Evolutionary conservation across 2,888 invertebrate genomes (phyloP).

Genomic region (Lottia scabra): DNA sequence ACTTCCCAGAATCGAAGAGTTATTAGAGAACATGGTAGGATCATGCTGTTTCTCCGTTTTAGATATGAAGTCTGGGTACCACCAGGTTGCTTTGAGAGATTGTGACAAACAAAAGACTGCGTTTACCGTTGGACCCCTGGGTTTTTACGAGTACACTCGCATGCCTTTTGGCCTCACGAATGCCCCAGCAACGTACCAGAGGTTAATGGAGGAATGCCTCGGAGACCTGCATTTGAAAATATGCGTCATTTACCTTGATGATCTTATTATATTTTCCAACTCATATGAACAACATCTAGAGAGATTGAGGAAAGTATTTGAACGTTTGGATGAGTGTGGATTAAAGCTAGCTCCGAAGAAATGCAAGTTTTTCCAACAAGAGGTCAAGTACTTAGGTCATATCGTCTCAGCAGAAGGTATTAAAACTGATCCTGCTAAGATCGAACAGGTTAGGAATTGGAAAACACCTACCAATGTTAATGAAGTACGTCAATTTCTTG

Average conservation of each 20-base stretch:
- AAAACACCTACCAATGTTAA: constrained; percentile 22
- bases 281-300: constrained; percentile 30
- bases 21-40: no score
- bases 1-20: no score
- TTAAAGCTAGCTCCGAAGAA: constrained; percentile 33
- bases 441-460: constrained; percentile 30
- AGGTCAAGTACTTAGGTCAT: constrained; percentile 28
- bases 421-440: constrained; percentile 30
- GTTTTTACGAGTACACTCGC: constrained; percentile 27
- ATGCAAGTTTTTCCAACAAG: constrained; percentile 20
- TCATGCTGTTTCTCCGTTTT: background rate
- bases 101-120: constrained; percentile 27
- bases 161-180: constrained; percentile 30
- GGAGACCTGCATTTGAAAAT: constrained; percentile 22
- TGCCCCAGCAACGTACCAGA: constrained; percentile 25
- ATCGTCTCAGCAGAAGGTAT: constrained; percentile 25
- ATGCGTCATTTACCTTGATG: constrained; percentile 35
- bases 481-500: constrained; percentile 28
- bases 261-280: constrained; percentile 30
- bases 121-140: constrained; percentile 28
- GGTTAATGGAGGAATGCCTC: constrained; percentile 31
- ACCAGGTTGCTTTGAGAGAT: background rate
- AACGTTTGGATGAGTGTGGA: constrained; percentile 11
- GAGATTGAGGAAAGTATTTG: constrained; percentile 25
- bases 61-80: background rate